Percentiles rank a stretch among this genome's conserved stretches.
Evolutionary conservation across 2,113 vertebrate genomes (phyloP).

Genomic region (Macrotus californicus): DNA sequence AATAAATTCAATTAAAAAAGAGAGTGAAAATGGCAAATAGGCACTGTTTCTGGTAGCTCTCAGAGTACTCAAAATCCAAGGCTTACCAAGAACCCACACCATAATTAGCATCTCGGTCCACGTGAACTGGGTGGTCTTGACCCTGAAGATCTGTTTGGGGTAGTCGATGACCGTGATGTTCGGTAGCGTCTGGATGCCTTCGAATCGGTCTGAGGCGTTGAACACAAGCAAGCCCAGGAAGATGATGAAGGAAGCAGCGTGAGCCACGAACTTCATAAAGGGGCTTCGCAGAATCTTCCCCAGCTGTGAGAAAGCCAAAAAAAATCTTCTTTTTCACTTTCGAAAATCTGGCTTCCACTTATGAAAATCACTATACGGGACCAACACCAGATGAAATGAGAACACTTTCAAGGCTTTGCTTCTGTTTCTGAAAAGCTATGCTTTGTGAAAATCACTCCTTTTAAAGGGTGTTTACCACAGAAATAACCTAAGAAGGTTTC

Average conservation of each 20-base stretch:
- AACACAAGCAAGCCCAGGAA: conserved; percentile 91
- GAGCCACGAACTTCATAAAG: conserved; percentile 94
- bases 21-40: background rate
- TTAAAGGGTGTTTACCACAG: background rate
- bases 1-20: background rate
- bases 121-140: conserved; percentile 90
- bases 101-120: conserved; percentile 94
- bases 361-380: background rate
- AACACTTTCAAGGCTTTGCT: background rate
- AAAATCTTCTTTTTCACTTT: background rate
- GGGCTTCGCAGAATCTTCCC: conserved; percentile 89
- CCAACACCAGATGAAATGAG: background rate
- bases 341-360: background rate
- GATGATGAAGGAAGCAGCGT: conserved; percentile 92
- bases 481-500: background rate
- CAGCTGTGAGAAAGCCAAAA: conserved; percentile 77
- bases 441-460: background rate
- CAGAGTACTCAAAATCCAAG: background rate
- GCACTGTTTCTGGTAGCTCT: background rate
- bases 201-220: conserved; percentile 91
- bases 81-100: conserved; percentile 90
- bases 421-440: background rate
- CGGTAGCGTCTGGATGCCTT: conserved; percentile 86
- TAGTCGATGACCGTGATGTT: conserved; percentile 89
- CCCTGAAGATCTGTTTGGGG: conserved; percentile 90